phyloP scores from a whole-genome alignment of 2,888 invertebrate genomes.

The Selenia dentaria region DNA sequence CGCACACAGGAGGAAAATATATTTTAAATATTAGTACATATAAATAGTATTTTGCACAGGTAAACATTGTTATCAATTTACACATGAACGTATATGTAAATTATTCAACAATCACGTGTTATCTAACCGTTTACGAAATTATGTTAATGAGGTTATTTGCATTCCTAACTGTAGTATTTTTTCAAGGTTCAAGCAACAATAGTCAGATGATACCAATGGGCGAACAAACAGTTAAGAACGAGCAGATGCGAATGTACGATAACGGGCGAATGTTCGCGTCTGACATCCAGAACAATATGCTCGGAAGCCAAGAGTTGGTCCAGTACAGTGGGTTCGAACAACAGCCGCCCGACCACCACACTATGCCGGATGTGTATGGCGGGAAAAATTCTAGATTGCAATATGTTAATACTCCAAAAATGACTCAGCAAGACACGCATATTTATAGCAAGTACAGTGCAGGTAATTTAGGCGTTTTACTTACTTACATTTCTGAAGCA shows the following conservation, averaged over 20 bases:
- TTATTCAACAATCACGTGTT: conserved; percentile 2
- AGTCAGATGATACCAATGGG: conserved; percentile 71
- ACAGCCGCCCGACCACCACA: conserved; percentile 44
- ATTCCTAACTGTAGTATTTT: conserved; percentile 10
- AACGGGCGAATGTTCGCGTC: conserved; percentile 61
- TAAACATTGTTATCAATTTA: conserved; percentile 1
- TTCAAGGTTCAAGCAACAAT: conserved; percentile 69
- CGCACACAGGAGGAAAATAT: neutral
- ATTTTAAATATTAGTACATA: neutral
- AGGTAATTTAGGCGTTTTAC: conserved; percentile 41
- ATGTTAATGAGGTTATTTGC: conserved; percentile 7
- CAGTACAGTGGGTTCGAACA: conserved; percentile 62
- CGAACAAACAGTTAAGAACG: conserved; percentile 66
- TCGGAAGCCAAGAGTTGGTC: conserved; percentile 60
- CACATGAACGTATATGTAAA: conserved; percentile 2
- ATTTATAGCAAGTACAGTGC: conserved; percentile 64
- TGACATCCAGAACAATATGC: conserved; percentile 65
- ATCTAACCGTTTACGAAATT: conserved; percentile 9
- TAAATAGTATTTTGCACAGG: conserved; percentile 2
- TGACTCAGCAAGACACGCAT: conserved; percentile 57
- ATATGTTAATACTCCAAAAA: conserved; percentile 61
- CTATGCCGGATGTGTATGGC: conserved; percentile 54
- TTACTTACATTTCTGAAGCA: too few relatives aligned
- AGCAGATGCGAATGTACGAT: conserved; percentile 71
- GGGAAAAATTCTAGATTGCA: conserved; percentile 58